Conservation (phyloP, 2,797 vertebrate genomes). For the Tauraco hartlaubi region DNA sequence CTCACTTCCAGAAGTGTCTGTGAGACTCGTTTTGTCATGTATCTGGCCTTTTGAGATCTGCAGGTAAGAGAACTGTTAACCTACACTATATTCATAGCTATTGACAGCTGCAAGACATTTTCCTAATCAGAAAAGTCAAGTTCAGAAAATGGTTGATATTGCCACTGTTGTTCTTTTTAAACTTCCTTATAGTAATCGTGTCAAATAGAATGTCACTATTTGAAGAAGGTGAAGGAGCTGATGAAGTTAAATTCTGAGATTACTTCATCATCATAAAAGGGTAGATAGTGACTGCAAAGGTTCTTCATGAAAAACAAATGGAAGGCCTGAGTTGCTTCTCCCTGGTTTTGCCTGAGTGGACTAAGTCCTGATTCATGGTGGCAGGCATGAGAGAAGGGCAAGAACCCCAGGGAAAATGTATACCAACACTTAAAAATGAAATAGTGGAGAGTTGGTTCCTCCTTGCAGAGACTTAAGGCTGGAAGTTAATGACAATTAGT, state of each 20-base stretch:
- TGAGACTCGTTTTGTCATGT: background rate
- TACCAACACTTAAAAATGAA: background rate
- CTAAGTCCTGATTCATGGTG: background rate
- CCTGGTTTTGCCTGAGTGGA: background rate
- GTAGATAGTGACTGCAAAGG: background rate
- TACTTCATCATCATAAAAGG: background rate
- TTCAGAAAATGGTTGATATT: background rate
- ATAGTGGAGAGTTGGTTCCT: background rate
- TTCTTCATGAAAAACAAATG: background rate
- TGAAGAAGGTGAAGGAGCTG: background rate
- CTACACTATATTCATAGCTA: background rate
- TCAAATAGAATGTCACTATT: background rate
- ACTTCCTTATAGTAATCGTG: background rate
- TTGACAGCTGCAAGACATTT: background rate
- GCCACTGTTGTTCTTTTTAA: background rate
- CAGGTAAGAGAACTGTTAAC: background rate
- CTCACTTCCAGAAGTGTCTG: rapidly evolving
- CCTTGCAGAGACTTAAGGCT: background rate
- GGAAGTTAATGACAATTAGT: background rate
- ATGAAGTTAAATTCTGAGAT: background rate
- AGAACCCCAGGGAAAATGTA: background rate
- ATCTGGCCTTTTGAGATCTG: background rate
- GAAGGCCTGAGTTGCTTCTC: background rate
- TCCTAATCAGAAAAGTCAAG: background rate
- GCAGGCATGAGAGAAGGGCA: background rate